These are phyloP conservation scores for Apodemia hepburni DNA, from an alignment of 2,888 invertebrate species.

Conservation along the genomic window DNA sequence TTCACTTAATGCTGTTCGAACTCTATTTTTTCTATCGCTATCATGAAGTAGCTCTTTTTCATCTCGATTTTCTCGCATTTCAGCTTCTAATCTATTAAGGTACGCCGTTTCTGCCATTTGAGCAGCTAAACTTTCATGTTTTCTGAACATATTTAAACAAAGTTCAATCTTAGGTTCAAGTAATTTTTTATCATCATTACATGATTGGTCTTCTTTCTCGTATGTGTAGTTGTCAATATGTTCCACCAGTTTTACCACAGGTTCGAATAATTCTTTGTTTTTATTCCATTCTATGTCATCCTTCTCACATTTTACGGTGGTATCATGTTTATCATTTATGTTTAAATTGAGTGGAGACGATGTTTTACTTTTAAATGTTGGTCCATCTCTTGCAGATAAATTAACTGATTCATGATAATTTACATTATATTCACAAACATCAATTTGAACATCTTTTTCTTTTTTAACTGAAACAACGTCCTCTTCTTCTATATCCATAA, in stretches of 20 bases:
- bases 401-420: slow-evolving; percentile 6
- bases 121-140: slow-evolving; percentile 88
- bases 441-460: slow-evolving; percentile 57
- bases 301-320: slow-evolving; percentile 41
- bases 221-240: slow-evolving; percentile 72
- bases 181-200: slow-evolving; percentile 79
- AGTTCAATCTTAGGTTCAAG: slow-evolving; percentile 87
- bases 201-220: slow-evolving; percentile 79
- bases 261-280: slow-evolving; percentile 37
- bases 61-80: slow-evolving; percentile 70
- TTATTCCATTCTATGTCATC: slow-evolving; percentile 30
- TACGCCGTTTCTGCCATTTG: slow-evolving; percentile 86
- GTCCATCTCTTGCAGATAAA: neutral
- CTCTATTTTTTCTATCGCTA: slow-evolving; percentile 90
- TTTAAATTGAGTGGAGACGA: slow-evolving; percentile 1
- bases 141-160: slow-evolving; percentile 77
- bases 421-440: slow-evolving; percentile 30
- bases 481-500: slow-evolving; percentile 85
- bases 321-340: neutral
- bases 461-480: slow-evolving; percentile 70
- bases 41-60: slow-evolving; percentile 79
- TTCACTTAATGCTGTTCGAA: slow-evolving; percentile 96
- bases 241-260: slow-evolving; percentile 38
- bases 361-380: slow-evolving; percentile 1
- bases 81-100: slow-evolving; percentile 73